A percentile compares a stretch with the other conserved stretches of the same genome.
Conservation (phyloP, 1,140 invertebrate species). For the Latrodectus geometricus region DNA sequence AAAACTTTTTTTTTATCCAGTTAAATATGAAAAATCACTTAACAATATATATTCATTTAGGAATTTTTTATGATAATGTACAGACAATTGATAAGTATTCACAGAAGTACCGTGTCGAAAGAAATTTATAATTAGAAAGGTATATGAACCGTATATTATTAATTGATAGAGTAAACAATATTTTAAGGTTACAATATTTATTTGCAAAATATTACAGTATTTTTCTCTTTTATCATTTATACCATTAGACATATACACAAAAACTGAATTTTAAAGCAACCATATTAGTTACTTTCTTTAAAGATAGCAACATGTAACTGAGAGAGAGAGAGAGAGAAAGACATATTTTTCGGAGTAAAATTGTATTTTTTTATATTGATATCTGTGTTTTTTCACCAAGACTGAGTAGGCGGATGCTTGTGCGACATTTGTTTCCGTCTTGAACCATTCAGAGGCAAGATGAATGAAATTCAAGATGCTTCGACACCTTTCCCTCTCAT, state of each 20-base stretch:
- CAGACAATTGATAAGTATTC: too few species aligned
- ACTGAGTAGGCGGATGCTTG: background rate
- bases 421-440: background rate
- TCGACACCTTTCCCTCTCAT: background rate
- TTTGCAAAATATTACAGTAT: background rate
- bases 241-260: background rate
- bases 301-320: background rate
- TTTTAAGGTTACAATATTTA: too few species aligned
- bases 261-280: background rate
- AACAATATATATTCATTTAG: too few species aligned
- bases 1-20: too few species aligned
- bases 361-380: too few species aligned
- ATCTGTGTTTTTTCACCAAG: background rate
- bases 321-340: background rate
- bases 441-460: slow-evolving; percentile 3
- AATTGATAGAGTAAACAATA: too few species aligned
- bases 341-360: background rate
- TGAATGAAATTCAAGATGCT: background rate
- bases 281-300: background rate
- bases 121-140: too few species aligned
- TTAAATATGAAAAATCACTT: too few species aligned
- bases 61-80: too few species aligned
- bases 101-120: too few species aligned
- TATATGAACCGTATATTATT: too few species aligned
- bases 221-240: background rate